phyloP scores from a whole-genome alignment of 2,888 invertebrate species.

The Dasysyrphus albostriatus region DNA sequence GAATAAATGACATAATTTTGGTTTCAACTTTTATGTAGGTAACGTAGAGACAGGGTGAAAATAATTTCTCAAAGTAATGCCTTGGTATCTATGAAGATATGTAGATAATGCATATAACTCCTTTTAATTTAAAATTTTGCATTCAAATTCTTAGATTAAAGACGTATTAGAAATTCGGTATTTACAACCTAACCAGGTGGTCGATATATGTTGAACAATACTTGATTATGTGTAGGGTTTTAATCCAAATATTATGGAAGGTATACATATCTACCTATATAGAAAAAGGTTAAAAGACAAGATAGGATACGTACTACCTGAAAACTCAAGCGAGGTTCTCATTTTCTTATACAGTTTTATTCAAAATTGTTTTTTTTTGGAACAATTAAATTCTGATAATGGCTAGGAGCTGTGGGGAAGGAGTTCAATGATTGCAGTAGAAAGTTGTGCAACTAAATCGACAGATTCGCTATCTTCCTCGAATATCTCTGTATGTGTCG shows the following conservation, averaged over 20 bases:
- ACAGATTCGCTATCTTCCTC: too few species aligned
- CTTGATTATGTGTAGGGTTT: conserved; percentile 17
- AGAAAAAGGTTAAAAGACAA: neutral
- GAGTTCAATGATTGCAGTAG: too few species aligned
- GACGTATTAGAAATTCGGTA: conserved; percentile 37
- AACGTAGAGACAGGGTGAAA: conserved; percentile 18
- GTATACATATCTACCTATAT: neutral
- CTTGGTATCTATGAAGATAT: too few species aligned
- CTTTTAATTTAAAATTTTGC: neutral
- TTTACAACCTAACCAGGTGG: conserved; percentile 56
- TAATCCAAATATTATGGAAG: neutral
- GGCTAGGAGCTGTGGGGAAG: too few species aligned
- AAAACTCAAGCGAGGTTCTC: neutral
- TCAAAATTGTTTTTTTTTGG: too few species aligned
- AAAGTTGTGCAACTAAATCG: too few species aligned
- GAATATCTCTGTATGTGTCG: too few species aligned
- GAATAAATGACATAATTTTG: conserved; percentile 71
- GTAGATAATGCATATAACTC: neutral
- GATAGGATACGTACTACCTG: neutral
- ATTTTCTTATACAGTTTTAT: too few species aligned
- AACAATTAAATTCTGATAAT: too few species aligned
- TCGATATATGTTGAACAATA: conserved; percentile 47
- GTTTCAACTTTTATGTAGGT: conserved; percentile 47
- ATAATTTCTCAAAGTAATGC: neutral
- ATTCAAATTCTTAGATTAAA: neutral